Evolutionary conservation across 1,140 invertebrate species (phyloP), one percentile per base, ranked within the genome.

Genomic region (Leptinotarsa defecta): DNA sequence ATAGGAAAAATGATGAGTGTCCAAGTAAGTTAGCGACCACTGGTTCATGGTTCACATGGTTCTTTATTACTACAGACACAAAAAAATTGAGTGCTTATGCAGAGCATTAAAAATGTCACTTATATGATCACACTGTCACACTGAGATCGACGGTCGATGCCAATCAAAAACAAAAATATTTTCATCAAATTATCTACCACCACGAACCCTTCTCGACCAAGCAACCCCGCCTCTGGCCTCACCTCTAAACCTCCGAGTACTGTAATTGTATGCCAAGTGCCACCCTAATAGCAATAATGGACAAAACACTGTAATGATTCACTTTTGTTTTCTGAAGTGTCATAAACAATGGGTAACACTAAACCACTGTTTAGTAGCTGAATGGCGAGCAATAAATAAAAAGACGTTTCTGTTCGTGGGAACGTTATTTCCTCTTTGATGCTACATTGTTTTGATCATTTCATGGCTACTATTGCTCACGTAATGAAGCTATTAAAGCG

Each of bases 281-380:
- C 17, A 19, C 52, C 52, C 52, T 57, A 57, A 57, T 57, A 57
- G n/a, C 52, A 57, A 57, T 79, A 81, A 77, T 77, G 79, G 76
- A 81, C 71, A 78, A 81, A 79, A 81, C 80, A 81, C 78, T 81
- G 78, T 81, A 81, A 79, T 81, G 78, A 81, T 81, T 81, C 78
- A 77, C 78, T 81, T 73, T 81, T 81, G 80, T 80, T 80, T 80
- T 74, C 74, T 79, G 75, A 79, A 80, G 79, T 80, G 76, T 68
- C 76, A 65, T 76, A 79, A 80, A 80, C 79, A 80, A 80, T 80
- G 78, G 76, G 79, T 79, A 80, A 80, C 79, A 78, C 74, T 79
- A 80, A 76, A 80, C 79, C 79, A 78, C 79, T 80, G 79, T 78
- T 80, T 80, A 78, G 71, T 15, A 22, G n/a, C 48, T 65, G 76